Conservation (phyloP, 2,888 invertebrate species). For the Plutella xylostella region DNA sequence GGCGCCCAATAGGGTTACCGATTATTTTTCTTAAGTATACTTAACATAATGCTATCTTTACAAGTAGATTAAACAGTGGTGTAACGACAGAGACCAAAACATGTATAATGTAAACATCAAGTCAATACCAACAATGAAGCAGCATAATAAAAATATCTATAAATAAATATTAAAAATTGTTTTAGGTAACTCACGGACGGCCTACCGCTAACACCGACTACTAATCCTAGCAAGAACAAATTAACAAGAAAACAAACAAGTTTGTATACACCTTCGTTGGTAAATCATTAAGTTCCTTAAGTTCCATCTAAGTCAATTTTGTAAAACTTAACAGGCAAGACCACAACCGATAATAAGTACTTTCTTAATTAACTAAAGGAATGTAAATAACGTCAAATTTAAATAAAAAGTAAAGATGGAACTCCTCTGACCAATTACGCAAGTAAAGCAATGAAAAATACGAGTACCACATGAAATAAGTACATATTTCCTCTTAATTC, state of each 20-base stretch:
- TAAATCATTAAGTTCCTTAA: slow-evolving; percentile 45
- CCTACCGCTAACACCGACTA: slow-evolving; percentile 35
- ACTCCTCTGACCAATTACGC: slow-evolving; percentile 23
- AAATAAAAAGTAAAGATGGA: slow-evolving; percentile 26
- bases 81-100: slow-evolving; percentile 1
- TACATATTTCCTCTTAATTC: neutral
- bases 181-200: slow-evolving; percentile 64
- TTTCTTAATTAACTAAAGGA: slow-evolving; percentile 58
- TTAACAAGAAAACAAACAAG: slow-evolving; percentile 32
- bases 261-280: slow-evolving; percentile 55
- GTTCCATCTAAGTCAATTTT: slow-evolving; percentile 60
- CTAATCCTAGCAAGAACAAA: slow-evolving; percentile 44
- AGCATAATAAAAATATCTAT: slow-evolving; percentile 54
- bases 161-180: slow-evolving; percentile 56
- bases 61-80: neutral
- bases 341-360: slow-evolving; percentile 72
- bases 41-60: neutral
- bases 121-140: slow-evolving; percentile 58
- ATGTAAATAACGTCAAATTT: slow-evolving; percentile 25
- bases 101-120: slow-evolving; percentile 37
- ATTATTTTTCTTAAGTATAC: slow-evolving; percentile 29
- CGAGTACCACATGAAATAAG: no score
- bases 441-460: neutral
- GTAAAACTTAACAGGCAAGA: slow-evolving; percentile 71
- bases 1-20: slow-evolving; percentile 65